Base-by-base conservation (phyloP, 1,140 invertebrate genomes). In the Xylocopa sonorina region DNA sequence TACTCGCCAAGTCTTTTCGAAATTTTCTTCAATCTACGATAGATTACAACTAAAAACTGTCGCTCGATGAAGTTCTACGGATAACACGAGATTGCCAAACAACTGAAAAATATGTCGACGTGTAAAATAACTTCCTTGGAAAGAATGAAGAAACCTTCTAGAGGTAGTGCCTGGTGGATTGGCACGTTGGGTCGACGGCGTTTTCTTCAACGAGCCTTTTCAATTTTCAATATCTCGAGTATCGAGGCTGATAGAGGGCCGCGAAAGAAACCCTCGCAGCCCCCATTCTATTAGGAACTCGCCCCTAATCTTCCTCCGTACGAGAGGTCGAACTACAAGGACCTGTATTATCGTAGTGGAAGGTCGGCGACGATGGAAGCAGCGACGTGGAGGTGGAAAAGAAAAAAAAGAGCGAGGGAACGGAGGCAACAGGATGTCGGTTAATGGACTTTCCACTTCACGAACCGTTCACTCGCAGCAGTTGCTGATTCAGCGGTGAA, bases 401-500 rank as follows among this genome's bases (percentile, higher is more conserved):
- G 53, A 32, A 12, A 53, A 24, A 58, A 62, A 74, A 81, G 80
- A 75, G 1, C 18, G 51, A 29, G 72, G 66, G 57, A n/a, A 53
- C 66, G 12, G 43, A 62, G 58, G 58, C 58, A 77, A 58, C 48
- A 68, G 53, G 60, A 46, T 67, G 72, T 76, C 67, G 73, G 77
- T 83, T 85, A 85, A 85, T 85, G 68, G 78, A 77, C 78, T 78
- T 79, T 81, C 71, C 53, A 79, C 80, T 73, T 62, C 51, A 29
- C 55, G 38, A 62, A 41, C 57, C 72, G 74, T 48, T 78, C 75
- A 73, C 66, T 68, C 46, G 66, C 74, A 60, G 68, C 41, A 78
- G 72, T 75, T 80, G 82, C 74, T 78, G 84, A 82, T 84, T 86
- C 84, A 86, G 80, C 84, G 73, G 51, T 58, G 67, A 80, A 86